A percentile compares a stretch with the other conserved stretches of the same genome.
These are phyloP conservation scores for Synanthedon andrenaeformis DNA, from an alignment of 2,888 invertebrate species.

Conservation along the genomic window DNA sequence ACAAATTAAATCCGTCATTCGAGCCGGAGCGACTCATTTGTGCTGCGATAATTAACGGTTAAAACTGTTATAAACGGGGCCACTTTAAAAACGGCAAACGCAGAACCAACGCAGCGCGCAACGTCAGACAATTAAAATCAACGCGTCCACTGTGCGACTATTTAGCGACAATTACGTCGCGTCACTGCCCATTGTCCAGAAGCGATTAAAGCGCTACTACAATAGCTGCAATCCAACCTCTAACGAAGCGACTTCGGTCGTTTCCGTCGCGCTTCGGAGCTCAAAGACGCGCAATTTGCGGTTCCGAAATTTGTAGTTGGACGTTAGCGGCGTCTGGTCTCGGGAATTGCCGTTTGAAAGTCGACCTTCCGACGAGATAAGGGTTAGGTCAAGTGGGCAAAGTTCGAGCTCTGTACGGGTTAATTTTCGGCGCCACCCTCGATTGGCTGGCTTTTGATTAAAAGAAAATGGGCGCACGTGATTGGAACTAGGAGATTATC, in stretches of 20 bases:
- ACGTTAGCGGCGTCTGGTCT: conserved; percentile 18
- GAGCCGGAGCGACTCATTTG: conserved; percentile 42
- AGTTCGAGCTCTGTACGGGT: conserved; percentile 28
- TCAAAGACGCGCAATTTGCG: conserved; percentile 67
- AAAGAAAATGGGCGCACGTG: conserved; percentile 5
- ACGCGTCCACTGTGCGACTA: conserved; percentile 39
- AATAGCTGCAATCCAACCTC: conserved; percentile 56
- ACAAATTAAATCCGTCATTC: conserved; percentile 51
- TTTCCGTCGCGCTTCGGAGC: conserved; percentile 53
- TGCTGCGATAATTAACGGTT: conserved; percentile 49
- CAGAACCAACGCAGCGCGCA: conserved; percentile 12
- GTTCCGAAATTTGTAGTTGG: conserved; percentile 42
- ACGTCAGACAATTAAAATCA: conserved; percentile 34
- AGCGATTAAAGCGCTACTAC: conserved; percentile 51
- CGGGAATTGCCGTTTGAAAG: conserved; percentile 44
- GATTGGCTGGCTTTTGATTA: conserved; percentile 15
- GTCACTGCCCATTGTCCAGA: conserved; percentile 61
- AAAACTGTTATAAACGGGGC: conserved; percentile 38
- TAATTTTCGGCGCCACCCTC: conserved; percentile 30
- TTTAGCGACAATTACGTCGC: conserved; percentile 61
- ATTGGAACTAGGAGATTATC: background rate
- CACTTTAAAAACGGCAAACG: conserved; percentile 20
- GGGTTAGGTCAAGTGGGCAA: conserved; percentile 36
- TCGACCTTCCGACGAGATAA: conserved; percentile 30
- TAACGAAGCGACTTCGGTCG: conserved; percentile 64